Evolutionary conservation across 1,140 invertebrate species (phyloP).

Genomic region (Caerostris darwini): DNA sequence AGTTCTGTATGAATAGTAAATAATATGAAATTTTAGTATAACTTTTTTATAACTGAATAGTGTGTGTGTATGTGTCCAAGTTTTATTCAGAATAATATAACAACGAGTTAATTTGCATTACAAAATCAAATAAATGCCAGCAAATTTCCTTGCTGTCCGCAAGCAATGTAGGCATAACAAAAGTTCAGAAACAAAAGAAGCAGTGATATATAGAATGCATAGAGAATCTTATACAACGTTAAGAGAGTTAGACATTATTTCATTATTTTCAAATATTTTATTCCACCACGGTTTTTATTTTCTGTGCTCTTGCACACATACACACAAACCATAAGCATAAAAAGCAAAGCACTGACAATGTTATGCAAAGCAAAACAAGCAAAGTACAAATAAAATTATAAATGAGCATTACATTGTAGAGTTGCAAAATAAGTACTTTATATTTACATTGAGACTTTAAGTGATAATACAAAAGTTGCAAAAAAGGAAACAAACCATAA

Average conservation of each 20-base stretch:
- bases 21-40: background rate
- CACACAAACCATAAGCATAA: slow-evolving; percentile 67
- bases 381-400: background rate
- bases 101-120: background rate
- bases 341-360: slow-evolving; percentile 49
- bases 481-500: background rate
- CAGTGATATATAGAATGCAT: slow-evolving; percentile 30
- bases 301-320: slow-evolving; percentile 76
- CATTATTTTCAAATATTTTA: background rate
- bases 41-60: background rate
- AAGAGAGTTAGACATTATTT: background rate
- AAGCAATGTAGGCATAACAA: background rate
- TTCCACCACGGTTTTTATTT: slow-evolving; percentile 75
- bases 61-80: slow-evolving; percentile 72
- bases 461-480: background rate
- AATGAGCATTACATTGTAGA: background rate
- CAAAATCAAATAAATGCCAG: background rate
- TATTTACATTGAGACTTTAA: background rate
- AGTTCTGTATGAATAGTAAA: no score
- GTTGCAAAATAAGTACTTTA: background rate
- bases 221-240: slow-evolving; percentile 43
- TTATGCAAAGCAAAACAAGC: slow-evolving; percentile 32
- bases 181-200: background rate
- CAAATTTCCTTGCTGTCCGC: background rate
- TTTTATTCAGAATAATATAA: background rate